Percentiles rank a stretch among this genome's conserved stretches.
Evolutionary conservation across 2,888 invertebrate genomes (phyloP).

Genomic region (Euproctis similis): DNA sequence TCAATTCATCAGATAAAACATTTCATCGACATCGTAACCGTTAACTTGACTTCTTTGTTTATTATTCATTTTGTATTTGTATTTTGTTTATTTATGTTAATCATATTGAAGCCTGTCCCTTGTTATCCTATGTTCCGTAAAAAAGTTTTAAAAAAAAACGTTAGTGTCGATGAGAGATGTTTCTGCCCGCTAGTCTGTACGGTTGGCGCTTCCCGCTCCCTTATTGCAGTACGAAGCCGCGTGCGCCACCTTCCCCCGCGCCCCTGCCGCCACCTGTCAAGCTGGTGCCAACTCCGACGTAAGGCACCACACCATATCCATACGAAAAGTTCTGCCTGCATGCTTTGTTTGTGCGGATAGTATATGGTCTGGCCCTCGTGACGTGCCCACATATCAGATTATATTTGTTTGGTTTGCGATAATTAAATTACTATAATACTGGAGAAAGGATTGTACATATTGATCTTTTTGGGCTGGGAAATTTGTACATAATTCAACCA

Average conservation of each 20-base stretch:
- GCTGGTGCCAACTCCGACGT: conserved; percentile 82
- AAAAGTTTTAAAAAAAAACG: too few species aligned
- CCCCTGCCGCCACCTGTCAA: conserved; percentile 87
- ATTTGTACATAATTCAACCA: conserved; percentile 47
- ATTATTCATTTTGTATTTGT: conserved; percentile 27
- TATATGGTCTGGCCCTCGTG: conserved; percentile 44
- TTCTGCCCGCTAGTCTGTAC: conserved; percentile 87
- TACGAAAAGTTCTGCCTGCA: conserved; percentile 51
- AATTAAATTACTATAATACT: conserved; percentile 10
- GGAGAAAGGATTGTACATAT: conserved; percentile 19
- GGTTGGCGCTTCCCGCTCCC: conserved; percentile 97
- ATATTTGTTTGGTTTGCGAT: conserved; percentile 19
- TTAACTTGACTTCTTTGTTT: conserved; percentile 20
- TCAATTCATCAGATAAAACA: conserved; percentile 35
- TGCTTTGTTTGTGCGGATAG: conserved; percentile 68
- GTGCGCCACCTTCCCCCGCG: conserved; percentile 85
- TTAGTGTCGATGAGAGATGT: conserved; percentile 76
- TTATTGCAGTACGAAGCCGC: conserved; percentile 94
- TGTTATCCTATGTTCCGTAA: conserved; percentile 28
- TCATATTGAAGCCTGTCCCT: conserved; percentile 23
- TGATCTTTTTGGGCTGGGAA: conserved; percentile 42
- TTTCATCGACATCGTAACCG: conserved; percentile 50
- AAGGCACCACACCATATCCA: conserved; percentile 61
- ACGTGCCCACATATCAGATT: conserved; percentile 21
- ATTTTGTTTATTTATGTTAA: conserved; percentile 18